phyloP scores from a whole-genome alignment of 1,140 invertebrate species.

The Drosophila sp. region DNA sequence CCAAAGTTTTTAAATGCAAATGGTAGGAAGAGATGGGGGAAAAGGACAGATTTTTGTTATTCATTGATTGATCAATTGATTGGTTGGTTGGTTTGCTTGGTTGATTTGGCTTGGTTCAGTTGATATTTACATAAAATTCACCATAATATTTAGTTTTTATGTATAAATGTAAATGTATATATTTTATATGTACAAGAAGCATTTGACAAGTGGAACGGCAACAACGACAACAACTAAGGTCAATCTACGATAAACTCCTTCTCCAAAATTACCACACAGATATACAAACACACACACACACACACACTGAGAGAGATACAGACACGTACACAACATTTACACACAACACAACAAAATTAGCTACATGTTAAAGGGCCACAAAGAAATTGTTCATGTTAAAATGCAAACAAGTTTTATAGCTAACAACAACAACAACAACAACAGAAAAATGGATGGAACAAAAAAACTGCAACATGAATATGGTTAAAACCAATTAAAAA shows the following conservation, averaged over 20 bases:
- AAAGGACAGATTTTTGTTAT: conserved; percentile 6
- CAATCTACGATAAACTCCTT: conserved; percentile 3
- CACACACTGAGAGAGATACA: not conserved
- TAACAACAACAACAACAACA: conserved; percentile 26
- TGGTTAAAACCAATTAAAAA: conserved; percentile 11
- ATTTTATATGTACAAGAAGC: not conserved
- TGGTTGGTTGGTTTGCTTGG: not conserved
- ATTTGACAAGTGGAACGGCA: conserved; percentile 4
- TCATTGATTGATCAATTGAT: conserved; percentile 3
- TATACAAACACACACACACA: not conserved
- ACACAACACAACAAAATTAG: not conserved
- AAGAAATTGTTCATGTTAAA: conserved; percentile 10
- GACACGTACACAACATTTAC: not conserved
- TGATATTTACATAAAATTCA: conserved; percentile 5
- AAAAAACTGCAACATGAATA: conserved; percentile 3
- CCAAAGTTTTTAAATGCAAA: conserved; percentile 12
- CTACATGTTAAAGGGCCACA: conserved; percentile 9
- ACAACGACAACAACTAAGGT: not conserved
- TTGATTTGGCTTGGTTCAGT: not conserved
- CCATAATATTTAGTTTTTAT: conserved; percentile 5
- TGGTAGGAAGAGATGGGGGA: not conserved
- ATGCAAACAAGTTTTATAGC: conserved; percentile 10
- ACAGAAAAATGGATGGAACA: not conserved
- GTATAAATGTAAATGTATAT: conserved; percentile 7
- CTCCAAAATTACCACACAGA: not conserved